Evolutionary conservation across 1,140 invertebrate genomes (phyloP), one percentile per base, ranked within the genome.

Genomic region (Drosophila bocqueti): DNA sequence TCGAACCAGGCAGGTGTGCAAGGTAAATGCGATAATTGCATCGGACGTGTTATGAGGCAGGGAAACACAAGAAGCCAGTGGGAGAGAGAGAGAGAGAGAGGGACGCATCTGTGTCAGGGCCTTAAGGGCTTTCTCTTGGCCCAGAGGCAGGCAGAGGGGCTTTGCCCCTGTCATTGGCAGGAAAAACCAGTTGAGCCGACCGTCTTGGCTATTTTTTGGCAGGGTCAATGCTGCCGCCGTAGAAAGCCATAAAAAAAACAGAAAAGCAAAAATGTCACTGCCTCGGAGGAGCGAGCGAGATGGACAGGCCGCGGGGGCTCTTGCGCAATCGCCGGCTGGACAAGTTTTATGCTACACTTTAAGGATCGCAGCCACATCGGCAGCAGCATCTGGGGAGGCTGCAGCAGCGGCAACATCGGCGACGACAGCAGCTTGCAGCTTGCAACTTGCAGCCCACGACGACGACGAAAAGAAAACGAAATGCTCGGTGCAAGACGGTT

Each of bases 331-430:
- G 64, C 58, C 55, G 85, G 69, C 54, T 72, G 65, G 65, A 82
- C 85, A 90, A 90, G 85, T 90, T 90, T 90, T 67, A 55, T 90
- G 85, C 85, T 90, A 85, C 85, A 90, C 60, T 90, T 86, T 90
- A 90, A 90, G 85, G 85, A 90, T 90, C 68, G 65, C 46, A 64
- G 60, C 62, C 26, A 26, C 63, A 24, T 13, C 42, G 36, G 36
- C 62, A 21, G 57, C 76, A 63, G 38, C 52, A 21, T 15, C 55
- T n/a, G 26, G 24, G 46, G 46, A 49, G 46, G 24, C 46, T 49
- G 43, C 60, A 26, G 42, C 59, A 55, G 15, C 34, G 49, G 58
- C 78, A 40, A 43, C 67, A 63, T 43, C 45, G 31, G 60, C 49
- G 26, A 54, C 78, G 45, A 36, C 65, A 47, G 42, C 77, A 50